Evolutionary conservation across 2,888 invertebrate genomes (phyloP).

Genomic region (Taphrorychus bicolor): DNA sequence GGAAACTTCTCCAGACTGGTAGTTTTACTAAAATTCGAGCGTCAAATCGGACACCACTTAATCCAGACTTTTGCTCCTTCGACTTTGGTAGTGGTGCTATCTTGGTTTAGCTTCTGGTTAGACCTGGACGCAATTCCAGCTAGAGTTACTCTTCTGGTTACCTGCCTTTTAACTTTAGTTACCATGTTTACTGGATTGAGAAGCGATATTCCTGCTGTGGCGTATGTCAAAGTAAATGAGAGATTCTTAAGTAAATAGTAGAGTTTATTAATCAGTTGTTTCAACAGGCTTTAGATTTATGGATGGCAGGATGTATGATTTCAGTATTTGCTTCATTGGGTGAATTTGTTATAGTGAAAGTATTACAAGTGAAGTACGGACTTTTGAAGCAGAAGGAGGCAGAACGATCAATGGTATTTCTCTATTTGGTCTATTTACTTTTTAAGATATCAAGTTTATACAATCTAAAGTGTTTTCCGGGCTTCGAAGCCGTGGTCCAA

Average conservation of each 20-base stretch:
- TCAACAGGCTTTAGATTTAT: constrained; percentile 75
- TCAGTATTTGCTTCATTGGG: constrained; percentile 84
- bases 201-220: constrained; percentile 85
- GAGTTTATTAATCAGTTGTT: background rate
- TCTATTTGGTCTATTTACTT: no score
- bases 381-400: constrained; percentile 66
- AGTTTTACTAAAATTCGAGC: constrained; percentile 80
- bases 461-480: no score
- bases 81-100: constrained; percentile 80
- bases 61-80: constrained; percentile 88
- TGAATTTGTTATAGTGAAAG: constrained; percentile 85
- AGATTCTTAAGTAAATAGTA: background rate
- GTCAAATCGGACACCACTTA: constrained; percentile 84
- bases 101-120: constrained; percentile 89
- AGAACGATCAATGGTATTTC: constrained; percentile 53
- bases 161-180: constrained; percentile 83
- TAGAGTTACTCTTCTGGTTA: constrained; percentile 79
- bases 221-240: constrained; percentile 77
- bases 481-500: no score
- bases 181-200: constrained; percentile 86
- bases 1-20: constrained; percentile 81
- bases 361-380: constrained; percentile 78
- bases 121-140: constrained; percentile 86
- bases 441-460: no score
- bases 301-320: constrained; percentile 91